Evolutionary conservation across 2,888 invertebrate genomes (phyloP), one percentile per base, ranked within the genome.

Genomic region (Drosophila siamana): DNA sequence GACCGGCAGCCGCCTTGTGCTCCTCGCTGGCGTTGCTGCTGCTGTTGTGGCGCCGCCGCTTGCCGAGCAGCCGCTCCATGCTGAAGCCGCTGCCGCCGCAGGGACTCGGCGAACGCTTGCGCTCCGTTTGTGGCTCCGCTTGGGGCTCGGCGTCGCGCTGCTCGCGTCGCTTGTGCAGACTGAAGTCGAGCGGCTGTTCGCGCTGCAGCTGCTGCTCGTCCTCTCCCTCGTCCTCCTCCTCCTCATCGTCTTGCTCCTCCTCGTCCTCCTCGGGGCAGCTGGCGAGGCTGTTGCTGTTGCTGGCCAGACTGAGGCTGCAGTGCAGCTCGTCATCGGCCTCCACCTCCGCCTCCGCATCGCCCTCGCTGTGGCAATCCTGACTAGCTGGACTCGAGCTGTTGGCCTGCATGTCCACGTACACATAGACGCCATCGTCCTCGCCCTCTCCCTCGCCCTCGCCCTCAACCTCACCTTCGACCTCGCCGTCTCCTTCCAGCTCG

Each of bases 101-200:
- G 22, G 78, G 80, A 13, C 66, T 90, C 71, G 68, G 69, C 47
- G 77, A 71, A 9, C 74, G 75, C 9, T 74, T 81, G 40, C 54
- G 47, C 36, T 59, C 28, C 22, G 50, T 48, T n/a, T 13, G 22
- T 1, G 33, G n/a, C 4, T 54, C 52, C 33, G 28, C 51, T 6
- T 55, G 38, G 6, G 4, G 62, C 52, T 63, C 1, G 59, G 26
- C 65, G 64, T 13, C 8, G 19, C 4, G 15, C 44, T 4, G 38
- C 19, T 54, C 51, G 24, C 75, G 73, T 0, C 91, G 89, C 50
- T 90, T 92, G 66, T 90, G 90, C 55, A 92, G 61, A 38, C 91
- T 91, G 36, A 92, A 92, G 63, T 92, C 92, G 2, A 92, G 78
- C 4, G 92, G 92, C 60, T 92, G 91, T 57, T 91, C 91, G 1